A percentile compares a stretch with the other conserved stretches of the same genome.
Conservation (phyloP, 2,797 vertebrate genomes). For the Odontamblyopus rebecca region DNA sequence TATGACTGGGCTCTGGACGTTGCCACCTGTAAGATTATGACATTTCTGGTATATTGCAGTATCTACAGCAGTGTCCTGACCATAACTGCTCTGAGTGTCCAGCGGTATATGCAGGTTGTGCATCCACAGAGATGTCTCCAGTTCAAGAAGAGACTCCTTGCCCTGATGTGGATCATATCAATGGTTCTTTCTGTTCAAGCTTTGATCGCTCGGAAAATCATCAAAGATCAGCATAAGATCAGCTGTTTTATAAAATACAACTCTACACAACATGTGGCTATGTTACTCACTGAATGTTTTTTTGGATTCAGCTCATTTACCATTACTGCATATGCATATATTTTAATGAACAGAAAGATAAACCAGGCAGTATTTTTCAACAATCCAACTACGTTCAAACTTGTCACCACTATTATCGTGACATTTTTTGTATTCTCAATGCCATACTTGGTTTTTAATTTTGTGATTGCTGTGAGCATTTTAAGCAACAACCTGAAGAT, state of each 20-base stretch:
- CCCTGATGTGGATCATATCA: constrained; percentile 30
- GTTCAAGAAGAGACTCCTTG: constrained; percentile 12
- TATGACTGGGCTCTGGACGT: constrained; percentile 43
- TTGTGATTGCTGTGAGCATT: constrained; percentile 16
- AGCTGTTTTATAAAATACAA: fast-evolving
- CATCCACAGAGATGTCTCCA: constrained; percentile 11
- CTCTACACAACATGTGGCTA: constrained; percentile 1
- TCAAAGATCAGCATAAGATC: not conserved
- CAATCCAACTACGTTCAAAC: constrained; percentile 22
- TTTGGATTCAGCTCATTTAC: not conserved
- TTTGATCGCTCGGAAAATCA: constrained; percentile 13
- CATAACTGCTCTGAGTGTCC: constrained; percentile 52
- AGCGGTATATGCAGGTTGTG: constrained; percentile 58
- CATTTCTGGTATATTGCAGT: constrained; percentile 35
- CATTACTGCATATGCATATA: constrained; percentile 20
- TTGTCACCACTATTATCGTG: constrained; percentile 28
- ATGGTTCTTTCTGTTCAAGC: constrained; percentile 26
- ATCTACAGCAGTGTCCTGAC: constrained; percentile 37
- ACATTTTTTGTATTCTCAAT: constrained; percentile 22
- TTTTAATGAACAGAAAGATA: constrained; percentile 7
- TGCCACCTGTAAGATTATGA: constrained; percentile 45
- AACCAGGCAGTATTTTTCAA: constrained; percentile 34
- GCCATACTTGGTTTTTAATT: constrained; percentile 19
- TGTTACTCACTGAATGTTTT: constrained; percentile 12
- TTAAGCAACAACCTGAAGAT: not conserved